Evolutionary conservation across 2,888 invertebrate genomes (phyloP).

Genomic region (Metacarcinus magister): DNA sequence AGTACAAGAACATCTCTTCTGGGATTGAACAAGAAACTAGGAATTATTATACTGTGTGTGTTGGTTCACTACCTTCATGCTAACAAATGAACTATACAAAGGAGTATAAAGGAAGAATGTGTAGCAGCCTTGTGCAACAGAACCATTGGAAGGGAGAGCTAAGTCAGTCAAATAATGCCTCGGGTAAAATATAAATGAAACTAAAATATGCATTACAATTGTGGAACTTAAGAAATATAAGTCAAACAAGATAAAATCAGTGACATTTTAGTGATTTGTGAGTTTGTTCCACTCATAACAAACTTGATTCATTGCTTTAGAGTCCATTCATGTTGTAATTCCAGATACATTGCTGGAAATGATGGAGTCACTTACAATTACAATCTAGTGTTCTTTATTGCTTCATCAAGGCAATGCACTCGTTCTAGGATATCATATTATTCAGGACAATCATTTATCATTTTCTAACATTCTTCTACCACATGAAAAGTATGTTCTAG

Average conservation of each 20-base stretch:
- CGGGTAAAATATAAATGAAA: not conserved
- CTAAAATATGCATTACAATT: not conserved
- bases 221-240: not conserved
- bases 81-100: not conserved
- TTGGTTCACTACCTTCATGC: not conserved
- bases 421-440: not conserved
- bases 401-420: not conserved
- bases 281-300: not conserved
- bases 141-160: not conserved
- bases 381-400: not conserved
- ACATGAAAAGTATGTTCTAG: not conserved
- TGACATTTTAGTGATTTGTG: not conserved
- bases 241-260: not conserved
- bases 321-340: not conserved
- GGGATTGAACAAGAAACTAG: not conserved
- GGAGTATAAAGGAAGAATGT: too few relatives aligned
- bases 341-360: not conserved
- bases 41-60: not conserved
- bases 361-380: not conserved
- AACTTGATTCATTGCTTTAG: not conserved
- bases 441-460: not conserved
- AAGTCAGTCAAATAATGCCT: not conserved
- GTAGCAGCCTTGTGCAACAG: not conserved
- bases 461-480: not conserved
- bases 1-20: not conserved